These are phyloP conservation scores for Meda fulgida DNA, from an alignment of 2,797 vertebrate genomes.

Conservation along the genomic window DNA sequence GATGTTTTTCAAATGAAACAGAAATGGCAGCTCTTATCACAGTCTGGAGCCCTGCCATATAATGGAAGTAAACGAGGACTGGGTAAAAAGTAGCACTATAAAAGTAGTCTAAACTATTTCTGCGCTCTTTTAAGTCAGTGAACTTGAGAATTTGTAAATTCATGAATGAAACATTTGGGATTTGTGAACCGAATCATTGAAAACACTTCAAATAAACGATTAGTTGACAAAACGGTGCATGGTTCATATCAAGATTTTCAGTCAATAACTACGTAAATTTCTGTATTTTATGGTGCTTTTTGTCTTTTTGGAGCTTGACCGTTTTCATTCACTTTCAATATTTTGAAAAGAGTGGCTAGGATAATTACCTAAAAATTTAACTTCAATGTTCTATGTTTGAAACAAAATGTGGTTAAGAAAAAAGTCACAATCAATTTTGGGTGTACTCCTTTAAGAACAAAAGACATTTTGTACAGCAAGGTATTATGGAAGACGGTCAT, in stretches of 20 bases:
- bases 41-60: not conserved
- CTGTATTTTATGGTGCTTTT: not conserved
- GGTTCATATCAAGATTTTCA: not conserved
- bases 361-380: not conserved
- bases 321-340: too few species aligned
- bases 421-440: not conserved
- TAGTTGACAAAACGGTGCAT: not conserved
- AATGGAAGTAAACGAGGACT: not conserved
- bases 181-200: not conserved
- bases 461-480: slow-evolving; percentile 42
- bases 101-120: not conserved
- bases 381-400: not conserved
- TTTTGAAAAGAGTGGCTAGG: not conserved
- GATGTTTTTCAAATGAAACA: too few species aligned
- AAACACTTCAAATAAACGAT: not conserved
- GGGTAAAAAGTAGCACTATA: not conserved
- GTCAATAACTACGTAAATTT: not conserved
- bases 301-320: not conserved
- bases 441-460: slow-evolving; percentile 7
- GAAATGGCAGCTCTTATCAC: not conserved
- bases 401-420: not conserved
- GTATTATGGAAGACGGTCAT: not conserved
- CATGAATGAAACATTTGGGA: not conserved
- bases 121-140: not conserved
- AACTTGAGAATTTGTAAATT: not conserved